Conservation (phyloP, 2,888 invertebrate species). For the Hemithea aestivaria region DNA sequence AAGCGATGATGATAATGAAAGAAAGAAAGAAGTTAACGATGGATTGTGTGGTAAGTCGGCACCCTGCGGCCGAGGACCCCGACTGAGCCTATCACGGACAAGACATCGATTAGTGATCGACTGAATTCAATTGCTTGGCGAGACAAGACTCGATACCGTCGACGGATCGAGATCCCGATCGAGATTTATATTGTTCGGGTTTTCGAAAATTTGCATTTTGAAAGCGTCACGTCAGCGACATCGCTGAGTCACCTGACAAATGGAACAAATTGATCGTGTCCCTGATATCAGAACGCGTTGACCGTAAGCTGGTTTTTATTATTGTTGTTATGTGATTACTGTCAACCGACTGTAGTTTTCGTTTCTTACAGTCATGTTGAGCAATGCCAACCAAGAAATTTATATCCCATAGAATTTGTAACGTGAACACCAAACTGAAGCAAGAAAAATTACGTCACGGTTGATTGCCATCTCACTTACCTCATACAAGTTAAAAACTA, state of each 20-base stretch:
- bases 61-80: constrained; percentile 78
- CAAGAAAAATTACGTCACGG: too few species aligned
- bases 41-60: constrained; percentile 80
- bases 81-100: constrained; percentile 77
- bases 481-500: too few species aligned
- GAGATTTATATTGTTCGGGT: constrained; percentile 74
- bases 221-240: constrained; percentile 75
- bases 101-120: constrained; percentile 80
- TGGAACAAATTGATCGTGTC: constrained; percentile 70
- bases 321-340: constrained; percentile 74
- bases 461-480: too few species aligned
- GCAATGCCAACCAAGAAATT: constrained; percentile 3
- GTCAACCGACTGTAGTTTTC: constrained; percentile 58
- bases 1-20: constrained; percentile 67
- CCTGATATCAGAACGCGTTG: constrained; percentile 71
- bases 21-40: constrained; percentile 78
- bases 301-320: constrained; percentile 73
- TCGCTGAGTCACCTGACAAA: constrained; percentile 77
- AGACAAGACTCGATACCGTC: constrained; percentile 73
- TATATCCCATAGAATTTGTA: too few species aligned
- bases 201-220: constrained; percentile 78
- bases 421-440: too few species aligned
- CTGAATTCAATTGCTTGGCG: constrained; percentile 78
- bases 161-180: constrained; percentile 68
- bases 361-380: constrained; percentile 42